Base-by-base conservation (phyloP, 2,797 vertebrate species). In the Gastrophryne carolinensis region DNA sequence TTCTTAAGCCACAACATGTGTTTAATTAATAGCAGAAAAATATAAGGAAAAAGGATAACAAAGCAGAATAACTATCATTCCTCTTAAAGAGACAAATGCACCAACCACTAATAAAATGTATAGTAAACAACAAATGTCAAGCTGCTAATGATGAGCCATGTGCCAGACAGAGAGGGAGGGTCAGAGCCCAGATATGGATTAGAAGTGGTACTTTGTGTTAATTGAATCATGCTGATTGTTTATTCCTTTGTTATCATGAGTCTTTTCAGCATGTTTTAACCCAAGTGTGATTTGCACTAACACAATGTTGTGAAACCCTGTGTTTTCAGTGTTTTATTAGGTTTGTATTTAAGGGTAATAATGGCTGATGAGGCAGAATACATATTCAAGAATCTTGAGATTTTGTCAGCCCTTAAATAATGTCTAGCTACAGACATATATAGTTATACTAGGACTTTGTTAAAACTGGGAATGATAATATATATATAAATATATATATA, bases 221-320 rank as follows among this genome's bases (percentile, higher is more conserved):
- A 50, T 50, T 65, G 3, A 23, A 65, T 65, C 17, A 65, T 49
- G 49, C 15, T 5, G 62, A 65, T 50, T 65, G 62, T 49, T 50
- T 32, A 11, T 3, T 47, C 13, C 3, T 44, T 44, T 44, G 35
- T 44, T 64, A 64, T 26, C 39, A 10, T 9, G 12, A 10, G 21
- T 19, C 32, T 10, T 30, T 58, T 17, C 17, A 47, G 29, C 13
- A 62, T 29, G 15, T n/a, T 44, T 7, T n/a, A n/a, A 5, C 30
- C n/a, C 3, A 17, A 27, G 11, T 57, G 29, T 19, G 7, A 34
- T 57, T 8, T 57, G 10, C 1, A n/a, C 5, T 17, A n/a, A 8
- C 4, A 8, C 8, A 57, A 15, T 57, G 27, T 56, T 6, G 6
- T 30, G 15, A 27, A 13, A 41, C 15, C 1, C 6, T 17, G 8